These are phyloP conservation scores for Halichoerus grypus DNA, from an alignment of 2,113 vertebrate genomes.

Conservation along the genomic window DNA sequence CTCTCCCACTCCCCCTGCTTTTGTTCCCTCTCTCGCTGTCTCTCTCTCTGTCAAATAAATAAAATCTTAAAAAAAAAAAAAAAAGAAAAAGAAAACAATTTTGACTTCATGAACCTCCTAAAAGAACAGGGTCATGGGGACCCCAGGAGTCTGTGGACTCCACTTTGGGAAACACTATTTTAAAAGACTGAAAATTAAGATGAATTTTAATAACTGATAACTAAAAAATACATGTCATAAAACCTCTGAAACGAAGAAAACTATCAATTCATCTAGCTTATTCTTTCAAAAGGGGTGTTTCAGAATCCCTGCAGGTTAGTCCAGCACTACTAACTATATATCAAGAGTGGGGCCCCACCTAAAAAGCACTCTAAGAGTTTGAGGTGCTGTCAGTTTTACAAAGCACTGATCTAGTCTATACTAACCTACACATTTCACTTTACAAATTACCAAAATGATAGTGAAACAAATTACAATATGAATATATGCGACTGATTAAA, in stretches of 20 bases:
- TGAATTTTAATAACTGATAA: conserved; percentile 45
- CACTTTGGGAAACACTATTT: conserved; percentile 27
- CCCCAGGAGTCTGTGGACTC: not conserved
- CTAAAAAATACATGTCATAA: not conserved
- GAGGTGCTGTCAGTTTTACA: conserved; percentile 37
- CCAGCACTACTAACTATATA: not conserved
- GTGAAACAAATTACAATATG: conserved; percentile 21
- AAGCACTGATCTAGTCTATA: not conserved
- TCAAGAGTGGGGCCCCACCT: not conserved
- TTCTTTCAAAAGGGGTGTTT: not conserved
- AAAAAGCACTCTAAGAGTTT: not conserved
- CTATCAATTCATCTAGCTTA: conserved; percentile 37
- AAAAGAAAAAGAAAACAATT: not conserved
- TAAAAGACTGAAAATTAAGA: not conserved
- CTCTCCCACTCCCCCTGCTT: too few species aligned
- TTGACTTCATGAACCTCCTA: conserved; percentile 18
- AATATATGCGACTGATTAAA: not conserved
- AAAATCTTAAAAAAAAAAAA: too few species aligned
- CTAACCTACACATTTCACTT: not conserved
- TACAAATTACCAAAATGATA: conserved; percentile 36
- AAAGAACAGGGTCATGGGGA: not conserved
- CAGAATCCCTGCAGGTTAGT: not conserved
- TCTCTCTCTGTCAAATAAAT: too few species aligned
- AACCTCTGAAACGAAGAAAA: conserved; percentile 17
- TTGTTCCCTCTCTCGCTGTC: too few species aligned